phyloP scores from a whole-genome alignment of 1,140 invertebrate genomes.

The Monochamus saltuarius region DNA sequence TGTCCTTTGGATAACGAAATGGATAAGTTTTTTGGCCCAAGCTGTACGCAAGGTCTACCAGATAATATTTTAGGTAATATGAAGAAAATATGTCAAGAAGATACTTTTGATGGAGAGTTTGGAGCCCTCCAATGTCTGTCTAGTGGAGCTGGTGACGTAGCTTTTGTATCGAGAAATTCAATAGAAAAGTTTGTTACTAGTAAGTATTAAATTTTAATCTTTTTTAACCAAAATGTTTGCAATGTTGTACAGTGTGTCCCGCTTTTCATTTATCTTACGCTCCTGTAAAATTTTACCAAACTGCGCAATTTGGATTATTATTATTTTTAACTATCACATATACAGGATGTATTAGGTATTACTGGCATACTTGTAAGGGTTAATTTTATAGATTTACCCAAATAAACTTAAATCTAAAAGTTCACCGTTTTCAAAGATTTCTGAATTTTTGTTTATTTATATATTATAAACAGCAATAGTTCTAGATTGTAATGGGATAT shows the following conservation, averaged over 20 bases:
- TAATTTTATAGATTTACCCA: no score
- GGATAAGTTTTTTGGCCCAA: constrained; percentile 62
- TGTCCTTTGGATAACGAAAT: constrained; percentile 54
- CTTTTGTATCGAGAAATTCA: constrained; percentile 75
- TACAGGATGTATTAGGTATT: no score
- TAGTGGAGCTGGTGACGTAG: constrained; percentile 79
- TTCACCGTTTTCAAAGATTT: no score
- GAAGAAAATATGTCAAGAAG: constrained; percentile 28
- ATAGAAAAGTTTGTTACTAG: constrained; percentile 65
- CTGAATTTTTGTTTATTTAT: no score
- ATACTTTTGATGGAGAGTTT: constrained; percentile 55
- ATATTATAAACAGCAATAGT: no score
- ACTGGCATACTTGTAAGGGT: no score
- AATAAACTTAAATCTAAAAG: no score
- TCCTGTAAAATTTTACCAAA: background rate
- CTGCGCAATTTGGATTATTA: no score
- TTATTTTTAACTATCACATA: no score
- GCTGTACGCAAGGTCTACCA: constrained; percentile 58
- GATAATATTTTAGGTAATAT: constrained; percentile 19
- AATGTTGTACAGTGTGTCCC: background rate
- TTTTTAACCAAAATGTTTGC: background rate
- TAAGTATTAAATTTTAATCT: constrained; percentile 33
- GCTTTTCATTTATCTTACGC: background rate
- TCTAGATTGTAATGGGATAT: no score
- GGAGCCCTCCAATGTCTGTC: constrained; percentile 78